These are phyloP conservation scores for Hybognathus amarus DNA, from an alignment of 2,797 vertebrate species.

Conservation along the genomic window DNA sequence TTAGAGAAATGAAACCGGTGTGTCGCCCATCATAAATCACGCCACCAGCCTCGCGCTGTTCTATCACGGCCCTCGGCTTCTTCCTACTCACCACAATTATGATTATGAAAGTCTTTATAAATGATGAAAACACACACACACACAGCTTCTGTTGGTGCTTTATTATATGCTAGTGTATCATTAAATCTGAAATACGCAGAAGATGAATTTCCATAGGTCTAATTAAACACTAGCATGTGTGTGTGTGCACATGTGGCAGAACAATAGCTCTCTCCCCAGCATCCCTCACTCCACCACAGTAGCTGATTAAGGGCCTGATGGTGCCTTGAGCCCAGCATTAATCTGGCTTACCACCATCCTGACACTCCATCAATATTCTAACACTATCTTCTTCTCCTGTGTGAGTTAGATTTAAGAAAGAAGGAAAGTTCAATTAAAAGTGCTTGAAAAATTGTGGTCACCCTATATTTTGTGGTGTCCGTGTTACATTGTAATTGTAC, in stretches of 20 bases:
- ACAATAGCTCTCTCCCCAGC: slow-evolving; percentile 48
- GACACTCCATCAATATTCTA: slow-evolving; percentile 51
- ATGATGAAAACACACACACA: slow-evolving; percentile 16
- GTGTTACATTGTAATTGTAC: too few species aligned
- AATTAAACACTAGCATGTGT: slow-evolving; percentile 68
- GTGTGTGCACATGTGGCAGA: slow-evolving; percentile 21
- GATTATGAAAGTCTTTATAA: slow-evolving; percentile 7
- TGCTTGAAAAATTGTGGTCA: not conserved
- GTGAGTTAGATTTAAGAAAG: slow-evolving; percentile 23
- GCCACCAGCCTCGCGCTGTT: too few species aligned
- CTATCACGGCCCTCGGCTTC: too few species aligned
- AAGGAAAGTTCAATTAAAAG: slow-evolving; percentile 3
- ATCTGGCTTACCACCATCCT: slow-evolving; percentile 48
- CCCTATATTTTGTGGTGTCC: too few species aligned
- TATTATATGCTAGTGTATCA: slow-evolving; percentile 72
- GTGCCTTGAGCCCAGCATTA: slow-evolving; percentile 53
- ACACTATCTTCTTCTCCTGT: slow-evolving; percentile 47
- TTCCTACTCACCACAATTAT: not conserved
- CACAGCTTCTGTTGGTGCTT: slow-evolving; percentile 71
- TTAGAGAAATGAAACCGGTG: too few species aligned
- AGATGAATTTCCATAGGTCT: slow-evolving; percentile 78
- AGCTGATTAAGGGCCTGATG: slow-evolving; percentile 57
- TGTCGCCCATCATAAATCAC: too few species aligned
- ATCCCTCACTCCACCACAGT: slow-evolving; percentile 25
- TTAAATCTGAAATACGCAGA: slow-evolving; percentile 64